These are phyloP conservation scores for Neotoxoptera formosana DNA, from an alignment of 1,140 invertebrate species.

Conservation along the genomic window DNA sequence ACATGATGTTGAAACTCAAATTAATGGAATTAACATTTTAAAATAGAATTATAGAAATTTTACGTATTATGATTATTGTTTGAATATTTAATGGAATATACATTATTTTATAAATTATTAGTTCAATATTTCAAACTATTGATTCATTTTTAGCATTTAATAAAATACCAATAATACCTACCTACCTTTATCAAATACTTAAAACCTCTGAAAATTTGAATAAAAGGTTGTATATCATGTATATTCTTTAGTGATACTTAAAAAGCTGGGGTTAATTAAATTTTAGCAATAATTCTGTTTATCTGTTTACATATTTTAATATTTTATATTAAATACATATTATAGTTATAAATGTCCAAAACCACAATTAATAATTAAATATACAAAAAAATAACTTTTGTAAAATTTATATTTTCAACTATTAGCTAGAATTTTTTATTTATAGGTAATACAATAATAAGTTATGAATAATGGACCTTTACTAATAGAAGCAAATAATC, in stretches of 20 bases:
- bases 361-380: neutral
- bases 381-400: neutral
- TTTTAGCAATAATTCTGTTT: neutral
- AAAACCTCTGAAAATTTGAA: neutral
- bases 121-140: no score
- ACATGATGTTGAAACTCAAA: neutral
- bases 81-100: neutral
- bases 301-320: neutral
- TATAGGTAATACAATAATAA: neutral
- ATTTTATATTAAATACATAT: neutral
- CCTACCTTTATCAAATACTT: neutral
- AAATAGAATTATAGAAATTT: neutral
- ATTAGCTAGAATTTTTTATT: neutral
- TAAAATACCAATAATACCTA: neutral
- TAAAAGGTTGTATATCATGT: neutral
- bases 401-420: neutral
- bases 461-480: neutral
- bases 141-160: neutral
- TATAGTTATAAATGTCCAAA: neutral
- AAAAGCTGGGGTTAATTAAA: neutral
- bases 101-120: neutral
- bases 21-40: neutral
- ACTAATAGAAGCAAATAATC: neutral
- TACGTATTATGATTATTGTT: neutral
- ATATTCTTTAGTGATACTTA: neutral